Evolutionary conservation across 1,140 invertebrate genomes (phyloP).

Genomic region (Thalassaphorura encarpata): DNA sequence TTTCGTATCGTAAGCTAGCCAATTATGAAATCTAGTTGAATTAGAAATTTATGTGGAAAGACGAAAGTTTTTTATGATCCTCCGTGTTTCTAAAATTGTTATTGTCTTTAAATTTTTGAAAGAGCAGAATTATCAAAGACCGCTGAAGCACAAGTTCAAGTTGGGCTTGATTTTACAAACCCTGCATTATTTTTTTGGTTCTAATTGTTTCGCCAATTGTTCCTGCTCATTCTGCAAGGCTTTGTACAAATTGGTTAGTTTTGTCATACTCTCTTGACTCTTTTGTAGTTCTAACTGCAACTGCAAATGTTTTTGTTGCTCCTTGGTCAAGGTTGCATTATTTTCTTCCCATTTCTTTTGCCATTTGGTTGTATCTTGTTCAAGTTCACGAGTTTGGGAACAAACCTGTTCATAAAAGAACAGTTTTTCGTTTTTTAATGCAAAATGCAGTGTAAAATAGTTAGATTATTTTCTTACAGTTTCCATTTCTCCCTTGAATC

Average conservation of each 20-base stretch:
- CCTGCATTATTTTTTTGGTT: no score
- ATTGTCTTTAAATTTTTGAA: no score
- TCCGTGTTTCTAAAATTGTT: no score
- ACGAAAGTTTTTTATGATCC: no score
- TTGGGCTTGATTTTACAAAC: no score
- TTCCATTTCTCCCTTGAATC: conserved; percentile 28
- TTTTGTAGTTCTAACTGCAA: conserved; percentile 20
- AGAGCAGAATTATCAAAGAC: no score
- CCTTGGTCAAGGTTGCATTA: conserved; percentile 12
- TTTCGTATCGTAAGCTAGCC: no score
- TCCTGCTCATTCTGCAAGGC: conserved; percentile 22
- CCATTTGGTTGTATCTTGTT: conserved; percentile 27
- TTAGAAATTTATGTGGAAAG: no score
- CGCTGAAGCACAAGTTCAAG: no score
- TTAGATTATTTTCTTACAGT: conserved; percentile 19
- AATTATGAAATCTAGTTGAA: no score
- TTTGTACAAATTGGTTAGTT: conserved; percentile 27
- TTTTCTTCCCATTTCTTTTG: conserved; percentile 28
- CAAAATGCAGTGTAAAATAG: no score
- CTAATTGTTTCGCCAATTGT: conserved; percentile 16
- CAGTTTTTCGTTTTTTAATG: not conserved
- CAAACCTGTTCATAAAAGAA: not conserved
- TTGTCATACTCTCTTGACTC: conserved; percentile 23
- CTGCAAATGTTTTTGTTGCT: conserved; percentile 17
- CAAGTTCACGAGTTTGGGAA: conserved; percentile 19